These are phyloP conservation scores for Luscinia luscinia DNA, from an alignment of 2,797 vertebrate genomes.

Conservation along the genomic window DNA sequence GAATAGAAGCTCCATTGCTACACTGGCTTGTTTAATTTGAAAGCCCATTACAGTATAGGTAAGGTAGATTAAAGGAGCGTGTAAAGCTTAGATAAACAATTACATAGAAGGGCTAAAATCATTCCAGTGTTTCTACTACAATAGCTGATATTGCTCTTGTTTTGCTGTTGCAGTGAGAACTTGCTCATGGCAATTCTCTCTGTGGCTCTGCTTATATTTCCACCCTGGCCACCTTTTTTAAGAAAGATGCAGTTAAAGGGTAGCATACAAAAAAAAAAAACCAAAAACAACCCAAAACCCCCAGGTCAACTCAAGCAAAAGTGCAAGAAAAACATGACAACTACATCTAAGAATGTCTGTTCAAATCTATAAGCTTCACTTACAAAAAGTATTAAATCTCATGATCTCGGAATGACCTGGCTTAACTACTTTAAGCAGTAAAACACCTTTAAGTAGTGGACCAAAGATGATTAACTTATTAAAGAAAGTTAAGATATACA, in stretches of 20 bases:
- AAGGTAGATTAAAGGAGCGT: not conserved
- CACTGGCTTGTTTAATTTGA: not conserved
- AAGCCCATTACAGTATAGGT: not conserved
- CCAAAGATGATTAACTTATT: not conserved
- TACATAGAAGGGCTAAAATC: not conserved
- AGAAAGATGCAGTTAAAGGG: not conserved
- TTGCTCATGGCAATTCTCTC: not conserved
- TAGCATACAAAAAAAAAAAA: not conserved
- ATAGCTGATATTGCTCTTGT: not conserved
- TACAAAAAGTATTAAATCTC: not conserved
- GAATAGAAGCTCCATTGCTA: not conserved
- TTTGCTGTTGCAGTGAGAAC: not conserved
- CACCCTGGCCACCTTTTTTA: not conserved
- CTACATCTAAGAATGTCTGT: not conserved
- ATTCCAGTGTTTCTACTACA: not conserved
- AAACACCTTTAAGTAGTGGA: not conserved
- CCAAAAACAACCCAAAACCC: rapidly evolving
- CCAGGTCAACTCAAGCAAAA: not conserved
- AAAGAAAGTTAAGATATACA: not conserved
- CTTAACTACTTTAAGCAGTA: constrained; percentile 1
- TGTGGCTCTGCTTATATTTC: not conserved
- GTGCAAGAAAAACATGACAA: not conserved
- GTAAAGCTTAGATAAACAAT: not conserved
- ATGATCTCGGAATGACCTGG: not conserved
- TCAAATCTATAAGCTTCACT: not conserved